Evolutionary conservation across 1,140 invertebrate species (phyloP), one percentile per base, ranked within the genome.

Genomic region (Pomacea maculata): DNA sequence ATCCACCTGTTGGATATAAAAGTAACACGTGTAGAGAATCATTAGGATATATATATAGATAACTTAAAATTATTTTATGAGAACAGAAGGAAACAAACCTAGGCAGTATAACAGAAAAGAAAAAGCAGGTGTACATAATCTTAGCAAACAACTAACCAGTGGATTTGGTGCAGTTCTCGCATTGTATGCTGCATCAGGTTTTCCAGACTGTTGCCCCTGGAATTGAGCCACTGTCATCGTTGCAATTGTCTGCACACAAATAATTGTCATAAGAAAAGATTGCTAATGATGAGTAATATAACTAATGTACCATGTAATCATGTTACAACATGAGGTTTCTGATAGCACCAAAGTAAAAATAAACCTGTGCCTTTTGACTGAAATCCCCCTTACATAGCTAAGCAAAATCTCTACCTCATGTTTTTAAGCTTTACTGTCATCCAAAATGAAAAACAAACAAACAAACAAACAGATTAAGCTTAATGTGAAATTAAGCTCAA

Each of bases 181-280:
- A 79, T 52, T 45, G 29, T 70, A 57, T 14, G 54, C 29, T 57
- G 78, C 12, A 25, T 34, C 65, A 61, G 11, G 57, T 11, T 61
- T 61, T 61, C 57, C 57, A 61, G 57, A 61, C 15, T 61, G 57
- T 17, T 77, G 82, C 14, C 92, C 92, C 78, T 92, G 89, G 80
- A 93, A 92, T 75, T 92, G 87, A 55, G 86, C 84, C 0, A 93
- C 90, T 80, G 87, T 88, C 74, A 91, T 86, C 54, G 83, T 81
- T 17, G 87, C 88, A 70, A 93, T 89, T 65, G 82, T 80, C 86
- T 89, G 70, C 14, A 83, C 78, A 19, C 55, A 81, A 19, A 77
- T 21, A 25, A 45, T 75, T 29, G 21, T 76, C 25, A 7, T 21
- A 65, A 54, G 63, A 14, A 6, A 74, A 80, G 80, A n/a, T 80